phyloP scores from a whole-genome alignment of 2,888 invertebrate species.

The Maniola hyperantus region DNA sequence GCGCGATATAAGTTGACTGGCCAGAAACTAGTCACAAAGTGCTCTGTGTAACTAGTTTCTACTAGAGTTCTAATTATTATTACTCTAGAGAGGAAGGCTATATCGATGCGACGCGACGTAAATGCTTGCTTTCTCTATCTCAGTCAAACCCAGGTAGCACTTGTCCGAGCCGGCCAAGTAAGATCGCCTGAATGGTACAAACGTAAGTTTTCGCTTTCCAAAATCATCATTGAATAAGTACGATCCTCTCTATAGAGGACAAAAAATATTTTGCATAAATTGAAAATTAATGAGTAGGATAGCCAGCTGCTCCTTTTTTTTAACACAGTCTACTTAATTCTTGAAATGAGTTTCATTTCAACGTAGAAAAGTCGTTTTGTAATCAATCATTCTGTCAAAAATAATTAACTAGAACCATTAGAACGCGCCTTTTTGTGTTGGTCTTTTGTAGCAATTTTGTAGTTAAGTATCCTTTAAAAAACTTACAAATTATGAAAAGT shows the following conservation, averaged over 20 bases:
- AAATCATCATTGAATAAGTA: no score
- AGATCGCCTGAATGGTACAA: no score
- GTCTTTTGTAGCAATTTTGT: background rate
- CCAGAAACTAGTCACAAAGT: no score
- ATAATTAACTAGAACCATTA: slow-evolving; percentile 1
- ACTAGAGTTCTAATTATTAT: no score
- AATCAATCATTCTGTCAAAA: slow-evolving; percentile 18
- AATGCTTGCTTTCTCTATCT: no score
- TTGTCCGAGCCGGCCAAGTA: no score
- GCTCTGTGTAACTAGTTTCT: no score
- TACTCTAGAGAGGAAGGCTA: no score
- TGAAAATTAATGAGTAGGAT: slow-evolving; percentile 1
- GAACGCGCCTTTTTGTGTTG: background rate
- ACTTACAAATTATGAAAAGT: background rate
- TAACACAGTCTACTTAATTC: background rate
- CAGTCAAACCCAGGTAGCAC: no score
- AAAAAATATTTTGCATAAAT: background rate
- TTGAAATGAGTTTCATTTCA: background rate
- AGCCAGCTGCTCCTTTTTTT: slow-evolving; percentile 3
- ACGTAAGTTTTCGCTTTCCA: no score
- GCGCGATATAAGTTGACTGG: no score
- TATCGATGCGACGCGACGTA: no score
- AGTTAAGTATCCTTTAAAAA: background rate
- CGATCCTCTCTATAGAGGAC: background rate
- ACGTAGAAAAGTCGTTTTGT: background rate